Conservation (phyloP, 2,113 vertebrate species). For the Microcebus ravelobensis region DNA sequence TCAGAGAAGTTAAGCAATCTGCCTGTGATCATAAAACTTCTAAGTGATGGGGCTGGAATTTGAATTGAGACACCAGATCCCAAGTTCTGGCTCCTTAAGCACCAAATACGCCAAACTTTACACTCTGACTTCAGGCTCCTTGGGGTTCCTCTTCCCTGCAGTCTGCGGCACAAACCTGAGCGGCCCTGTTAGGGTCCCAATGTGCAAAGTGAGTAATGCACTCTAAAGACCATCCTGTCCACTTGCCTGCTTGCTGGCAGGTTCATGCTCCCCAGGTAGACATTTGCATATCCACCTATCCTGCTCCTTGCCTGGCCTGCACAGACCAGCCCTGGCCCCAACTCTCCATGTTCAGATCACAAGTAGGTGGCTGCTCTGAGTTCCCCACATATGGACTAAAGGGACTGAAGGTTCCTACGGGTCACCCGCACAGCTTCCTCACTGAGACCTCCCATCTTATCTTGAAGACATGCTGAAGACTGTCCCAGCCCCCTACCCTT, state of each 20-base stretch:
- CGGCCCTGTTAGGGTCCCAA: too few species aligned
- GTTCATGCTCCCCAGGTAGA: background rate
- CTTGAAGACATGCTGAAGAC: background rate
- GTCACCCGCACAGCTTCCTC: background rate
- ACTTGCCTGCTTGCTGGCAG: background rate
- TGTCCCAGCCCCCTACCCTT: background rate
- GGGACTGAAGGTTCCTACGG: background rate
- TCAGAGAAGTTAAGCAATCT: background rate
- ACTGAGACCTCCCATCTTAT: background rate
- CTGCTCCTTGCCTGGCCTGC: too few species aligned
- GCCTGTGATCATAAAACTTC: background rate
- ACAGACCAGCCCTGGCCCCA: background rate
- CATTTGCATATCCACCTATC: fast-evolving
- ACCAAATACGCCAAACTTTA: background rate
- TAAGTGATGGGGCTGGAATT: background rate
- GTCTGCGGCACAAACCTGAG: background rate
- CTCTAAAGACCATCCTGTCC: background rate
- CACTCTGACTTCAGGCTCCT: background rate
- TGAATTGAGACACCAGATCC: background rate
- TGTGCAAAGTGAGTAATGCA: background rate
- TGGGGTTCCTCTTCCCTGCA: background rate
- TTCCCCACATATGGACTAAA: background rate
- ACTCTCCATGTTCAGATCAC: background rate
- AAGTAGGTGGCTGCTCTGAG: background rate
- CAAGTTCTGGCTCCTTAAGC: background rate